Base-by-base conservation (phyloP, 2,797 vertebrate species). In the Vultur gryphus region DNA sequence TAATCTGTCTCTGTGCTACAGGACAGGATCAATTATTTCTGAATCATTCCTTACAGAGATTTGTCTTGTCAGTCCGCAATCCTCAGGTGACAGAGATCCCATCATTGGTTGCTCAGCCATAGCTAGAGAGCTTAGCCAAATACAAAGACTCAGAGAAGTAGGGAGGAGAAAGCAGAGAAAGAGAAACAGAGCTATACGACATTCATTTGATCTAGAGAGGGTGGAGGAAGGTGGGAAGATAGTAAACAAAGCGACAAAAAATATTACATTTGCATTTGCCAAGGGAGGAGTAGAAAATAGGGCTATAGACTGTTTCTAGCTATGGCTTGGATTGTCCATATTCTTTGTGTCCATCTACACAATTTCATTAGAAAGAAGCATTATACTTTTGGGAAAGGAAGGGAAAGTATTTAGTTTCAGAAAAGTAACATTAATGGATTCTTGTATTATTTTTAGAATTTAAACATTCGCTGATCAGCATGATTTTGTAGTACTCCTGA, bases 1-100 rank as follows among this genome's bases (percentile, higher is more conserved):
- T 72, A 79, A 48, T 85, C 67, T 79, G 11, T 62, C 55, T 62
- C 70, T 58, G 52, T 73, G 48, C 57, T 89, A 14, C 41, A 85
- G 87, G 67, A 62, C 51, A 92, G 20, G 58, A 93, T 88, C 79
- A 88, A 72, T 96, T 86, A 76, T 84, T 89, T 96, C 77, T 65
- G 57, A 93, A 69, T 86, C 29, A 21, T 84, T 91, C 37, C 25
- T 87, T 82, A 39, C 44, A 84, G 73, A 69, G 26, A 82, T 92
- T 94, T 93, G 46, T 65, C 83, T 81, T 85, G 72, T 95, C 76
- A 89, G 65, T 64, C 58, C 81, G 31, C 73, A 95, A 88, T 84
- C 55, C 44, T 87, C 29, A 37, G 64, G 37, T 92, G 75, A 57
- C 73, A 70, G 61, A 81, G 81, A 85, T 87, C 71, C 25, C 52